phyloP scores from a whole-genome alignment of 2,113 vertebrate genomes.

The Trichechus manatus region DNA sequence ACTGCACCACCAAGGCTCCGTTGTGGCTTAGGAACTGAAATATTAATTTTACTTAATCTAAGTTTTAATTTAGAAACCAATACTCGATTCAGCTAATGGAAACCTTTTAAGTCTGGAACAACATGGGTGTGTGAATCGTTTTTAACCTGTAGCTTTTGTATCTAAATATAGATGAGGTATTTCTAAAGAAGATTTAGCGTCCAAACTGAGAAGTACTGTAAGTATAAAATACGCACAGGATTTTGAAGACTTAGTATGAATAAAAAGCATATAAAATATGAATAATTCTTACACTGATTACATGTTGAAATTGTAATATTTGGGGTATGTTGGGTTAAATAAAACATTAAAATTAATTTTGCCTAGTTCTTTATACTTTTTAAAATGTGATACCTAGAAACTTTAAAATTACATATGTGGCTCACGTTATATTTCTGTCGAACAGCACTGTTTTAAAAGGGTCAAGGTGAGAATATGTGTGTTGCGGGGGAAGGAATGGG shows the following conservation, averaged over 20 bases:
- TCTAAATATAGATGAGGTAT: not conserved
- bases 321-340: not conserved
- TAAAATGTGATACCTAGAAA: not conserved
- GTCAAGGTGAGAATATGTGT: not conserved
- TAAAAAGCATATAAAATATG: not conserved
- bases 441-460: not conserved
- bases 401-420: not conserved
- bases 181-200: not conserved
- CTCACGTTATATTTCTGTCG: not conserved
- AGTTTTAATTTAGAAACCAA: not conserved
- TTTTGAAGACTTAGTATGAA: not conserved
- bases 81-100: not conserved
- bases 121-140: not conserved
- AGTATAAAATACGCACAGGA: not conserved
- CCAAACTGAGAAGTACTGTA: not conserved
- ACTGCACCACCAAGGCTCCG: too few relatives aligned
- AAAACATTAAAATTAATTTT: not conserved
- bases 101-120: not conserved
- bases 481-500: too few relatives aligned
- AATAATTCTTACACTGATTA: not conserved
- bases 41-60: not conserved
- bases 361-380: not conserved
- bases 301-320: not conserved
- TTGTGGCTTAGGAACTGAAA: not conserved
- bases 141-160: not conserved